A percentile compares a stretch with the other conserved stretches of the same genome.
These are phyloP conservation scores for Etheostoma spectabile DNA, from an alignment of 2,113 vertebrate genomes.

Conservation along the genomic window DNA sequence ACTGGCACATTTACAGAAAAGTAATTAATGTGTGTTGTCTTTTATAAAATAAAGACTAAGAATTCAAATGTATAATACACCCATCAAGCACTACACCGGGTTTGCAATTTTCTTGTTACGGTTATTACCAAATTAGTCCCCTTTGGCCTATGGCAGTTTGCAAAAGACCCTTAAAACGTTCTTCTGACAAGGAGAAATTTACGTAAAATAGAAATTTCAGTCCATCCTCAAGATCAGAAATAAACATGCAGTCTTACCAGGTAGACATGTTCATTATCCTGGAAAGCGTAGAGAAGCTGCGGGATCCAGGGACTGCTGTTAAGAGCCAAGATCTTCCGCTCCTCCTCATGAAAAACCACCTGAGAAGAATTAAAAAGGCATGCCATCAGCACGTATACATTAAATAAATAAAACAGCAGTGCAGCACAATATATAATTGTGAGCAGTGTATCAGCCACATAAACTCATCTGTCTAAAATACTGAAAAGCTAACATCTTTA, in stretches of 20 bases:
- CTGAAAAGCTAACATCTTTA: not conserved
- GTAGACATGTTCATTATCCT: constrained; percentile 93
- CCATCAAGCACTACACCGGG: not conserved
- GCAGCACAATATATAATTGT: not conserved
- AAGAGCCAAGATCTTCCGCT: constrained; percentile 88
- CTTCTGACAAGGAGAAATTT: not conserved
- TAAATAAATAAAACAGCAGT: constrained; percentile 2
- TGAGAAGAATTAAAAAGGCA: constrained; percentile 56
- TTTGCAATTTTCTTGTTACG: constrained; percentile 1
- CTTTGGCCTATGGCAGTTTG: not conserved
- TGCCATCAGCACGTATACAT: constrained; percentile 3
- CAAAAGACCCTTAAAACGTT: constrained; percentile 9
- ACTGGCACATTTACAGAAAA: no score
- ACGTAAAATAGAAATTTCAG: not conserved
- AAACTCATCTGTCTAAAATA: not conserved
- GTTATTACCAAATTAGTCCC: not conserved
- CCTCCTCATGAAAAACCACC: constrained; percentile 94
- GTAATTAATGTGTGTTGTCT: no score
- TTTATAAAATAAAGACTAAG: no score
- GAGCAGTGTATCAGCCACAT: not conserved
- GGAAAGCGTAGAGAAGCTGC: constrained; percentile 92
- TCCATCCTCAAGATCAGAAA: not conserved
- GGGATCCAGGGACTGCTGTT: constrained; percentile 94
- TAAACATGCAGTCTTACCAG: constrained; percentile 85
- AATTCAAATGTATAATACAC: not conserved